Conservation (phyloP, 2,888 invertebrate species). For the Nasonia oneida region DNA sequence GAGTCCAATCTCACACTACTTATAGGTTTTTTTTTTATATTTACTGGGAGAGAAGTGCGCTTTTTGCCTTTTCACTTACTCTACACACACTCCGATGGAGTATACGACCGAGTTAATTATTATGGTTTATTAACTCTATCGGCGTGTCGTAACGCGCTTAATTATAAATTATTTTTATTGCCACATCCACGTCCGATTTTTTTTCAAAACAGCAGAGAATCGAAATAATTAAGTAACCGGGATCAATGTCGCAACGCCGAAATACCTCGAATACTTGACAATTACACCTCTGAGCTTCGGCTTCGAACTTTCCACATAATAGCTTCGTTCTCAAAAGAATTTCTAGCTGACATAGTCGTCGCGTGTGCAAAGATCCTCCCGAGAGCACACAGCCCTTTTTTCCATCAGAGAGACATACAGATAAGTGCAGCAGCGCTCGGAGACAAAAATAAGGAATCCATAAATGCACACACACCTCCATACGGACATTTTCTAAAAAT, state of each 20-base stretch:
- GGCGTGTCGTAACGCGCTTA: not conserved
- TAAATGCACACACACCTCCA: slow-evolving; percentile 1
- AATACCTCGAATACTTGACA: slow-evolving; percentile 30
- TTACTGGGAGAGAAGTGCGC: slow-evolving; percentile 1
- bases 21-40: slow-evolving; percentile 9
- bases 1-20: slow-evolving; percentile 40
- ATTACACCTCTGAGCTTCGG: slow-evolving; percentile 21
- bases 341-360: not conserved
- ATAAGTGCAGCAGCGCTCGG: not conserved
- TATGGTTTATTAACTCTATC: slow-evolving; percentile 5
- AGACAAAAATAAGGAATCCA: slow-evolving; percentile 36
- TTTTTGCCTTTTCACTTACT: not conserved
- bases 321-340: not conserved
- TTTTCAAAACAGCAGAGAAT: not conserved
- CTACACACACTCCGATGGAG: not conserved
- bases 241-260: slow-evolving; percentile 50
- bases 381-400: not conserved
- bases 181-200: not conserved
- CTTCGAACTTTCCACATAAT: slow-evolving; percentile 47
- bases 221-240: not conserved
- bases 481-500: too few species aligned
- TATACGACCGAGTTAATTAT: not conserved
- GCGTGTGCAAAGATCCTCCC: not conserved
- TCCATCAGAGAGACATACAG: not conserved
- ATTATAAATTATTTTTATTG: slow-evolving; percentile 4